A percentile compares a stretch with the other conserved stretches of the same genome.
These are phyloP conservation scores for Myiotriccus ornatus DNA, from an alignment of 2,797 vertebrate species.

Conservation along the genomic window DNA sequence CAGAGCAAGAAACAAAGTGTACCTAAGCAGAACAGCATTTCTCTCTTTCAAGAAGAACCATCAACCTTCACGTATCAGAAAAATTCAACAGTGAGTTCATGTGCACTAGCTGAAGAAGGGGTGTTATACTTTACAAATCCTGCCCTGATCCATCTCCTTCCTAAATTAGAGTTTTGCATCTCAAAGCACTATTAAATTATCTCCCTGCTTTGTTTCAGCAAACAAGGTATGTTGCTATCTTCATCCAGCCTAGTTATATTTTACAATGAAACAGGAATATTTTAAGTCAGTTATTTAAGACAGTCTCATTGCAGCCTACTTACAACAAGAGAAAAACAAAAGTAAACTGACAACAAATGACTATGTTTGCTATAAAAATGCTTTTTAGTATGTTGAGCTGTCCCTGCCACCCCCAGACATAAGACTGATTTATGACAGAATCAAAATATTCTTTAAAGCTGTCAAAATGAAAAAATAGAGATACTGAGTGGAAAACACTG, in stretches of 20 bases:
- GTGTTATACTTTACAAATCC: not conserved
- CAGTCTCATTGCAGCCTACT: not conserved
- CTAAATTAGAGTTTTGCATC: not conserved
- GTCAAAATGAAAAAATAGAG: slow-evolving; percentile 53
- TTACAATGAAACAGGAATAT: not conserved
- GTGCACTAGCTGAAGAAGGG: not conserved
- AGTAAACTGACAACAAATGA: not conserved
- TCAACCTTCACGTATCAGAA: not conserved
- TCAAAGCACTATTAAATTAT: not conserved
- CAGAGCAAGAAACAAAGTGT: slow-evolving; percentile 21
- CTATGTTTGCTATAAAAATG: not conserved
- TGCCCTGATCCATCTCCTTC: not conserved
- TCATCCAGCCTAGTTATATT: not conserved
- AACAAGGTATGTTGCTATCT: not conserved
- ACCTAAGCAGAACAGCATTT: not conserved
- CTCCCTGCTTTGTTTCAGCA: not conserved
- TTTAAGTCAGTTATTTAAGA: slow-evolving; percentile 1
- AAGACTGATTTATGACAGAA: slow-evolving; percentile 45
- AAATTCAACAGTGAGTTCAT: not conserved
- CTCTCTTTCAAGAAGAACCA: not conserved
- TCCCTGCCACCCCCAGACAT: not conserved
- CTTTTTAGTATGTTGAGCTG: not conserved
- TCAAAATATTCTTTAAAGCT: slow-evolving; percentile 42
- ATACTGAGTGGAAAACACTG: slow-evolving; percentile 12
- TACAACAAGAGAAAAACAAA: not conserved